phyloP scores from a whole-genome alignment of 2,888 invertebrate genomes.

The Maniola hyperantus region DNA sequence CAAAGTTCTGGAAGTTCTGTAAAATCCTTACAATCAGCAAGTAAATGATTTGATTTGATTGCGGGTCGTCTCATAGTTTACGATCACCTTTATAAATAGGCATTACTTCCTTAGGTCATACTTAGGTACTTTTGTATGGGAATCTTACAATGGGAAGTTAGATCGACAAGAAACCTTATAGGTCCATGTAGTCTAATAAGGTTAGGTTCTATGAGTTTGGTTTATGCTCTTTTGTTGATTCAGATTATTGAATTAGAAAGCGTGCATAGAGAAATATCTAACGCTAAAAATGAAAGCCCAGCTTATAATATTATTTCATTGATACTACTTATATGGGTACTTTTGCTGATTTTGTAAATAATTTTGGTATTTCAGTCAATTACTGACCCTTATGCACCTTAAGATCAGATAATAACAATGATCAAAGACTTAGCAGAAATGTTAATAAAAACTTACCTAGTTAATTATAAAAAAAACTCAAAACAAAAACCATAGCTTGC shows the following conservation, averaged over 20 bases:
- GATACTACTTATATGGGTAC: too few relatives aligned
- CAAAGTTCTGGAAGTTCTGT: too few relatives aligned
- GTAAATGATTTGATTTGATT: too few relatives aligned
- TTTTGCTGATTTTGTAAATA: background rate
- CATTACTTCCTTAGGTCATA: too few relatives aligned
- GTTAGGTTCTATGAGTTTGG: background rate
- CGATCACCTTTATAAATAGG: background rate
- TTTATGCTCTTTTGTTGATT: background rate
- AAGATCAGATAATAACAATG: background rate
- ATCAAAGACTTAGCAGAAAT: background rate
- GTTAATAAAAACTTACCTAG: too few relatives aligned
- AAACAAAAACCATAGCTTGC: background rate
- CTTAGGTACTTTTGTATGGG: background rate
- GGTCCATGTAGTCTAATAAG: background rate
- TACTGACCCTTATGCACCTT: background rate
- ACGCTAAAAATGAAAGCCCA: background rate
- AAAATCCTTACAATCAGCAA: too few relatives aligned
- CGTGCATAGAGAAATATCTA: background rate
- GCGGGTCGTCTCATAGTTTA: background rate
- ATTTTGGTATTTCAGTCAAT: background rate
- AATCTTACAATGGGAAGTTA: constrained; percentile 38
- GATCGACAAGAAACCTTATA: background rate
- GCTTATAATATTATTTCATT: background rate
- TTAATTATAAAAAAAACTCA: background rate
- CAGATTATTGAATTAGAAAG: background rate